phyloP scores from a whole-genome alignment of 1,140 invertebrate genomes.

The Zaprionus taronus region DNA sequence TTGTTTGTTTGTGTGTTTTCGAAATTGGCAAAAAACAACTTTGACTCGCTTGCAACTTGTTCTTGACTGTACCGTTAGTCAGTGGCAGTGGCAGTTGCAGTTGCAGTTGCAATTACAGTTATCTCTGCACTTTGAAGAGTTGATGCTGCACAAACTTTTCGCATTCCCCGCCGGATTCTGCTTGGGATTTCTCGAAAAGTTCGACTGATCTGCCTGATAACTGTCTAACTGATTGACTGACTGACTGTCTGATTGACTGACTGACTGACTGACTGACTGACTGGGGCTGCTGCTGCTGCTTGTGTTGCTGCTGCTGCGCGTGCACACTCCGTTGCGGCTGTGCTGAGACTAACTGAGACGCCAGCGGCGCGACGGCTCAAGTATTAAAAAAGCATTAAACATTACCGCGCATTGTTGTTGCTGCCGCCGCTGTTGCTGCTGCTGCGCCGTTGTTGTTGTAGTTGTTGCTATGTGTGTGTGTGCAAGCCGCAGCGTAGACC shows the following conservation, averaged over 20 bases:
- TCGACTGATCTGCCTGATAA: constrained; percentile 23
- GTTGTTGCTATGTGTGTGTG: constrained; percentile 3
- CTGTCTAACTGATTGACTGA: constrained; percentile 23
- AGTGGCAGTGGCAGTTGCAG: constrained; percentile 6
- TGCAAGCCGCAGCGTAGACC: constrained; percentile 31
- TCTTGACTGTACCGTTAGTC: constrained; percentile 31
- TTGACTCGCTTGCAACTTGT: constrained; percentile 40
- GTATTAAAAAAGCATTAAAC: constrained; percentile 84
- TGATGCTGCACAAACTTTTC: constrained; percentile 42
- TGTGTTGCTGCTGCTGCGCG: constrained; percentile 68
- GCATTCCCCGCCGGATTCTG: constrained; percentile 32
- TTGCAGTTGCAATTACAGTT: constrained; percentile 13
- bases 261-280: constrained; percentile 16
- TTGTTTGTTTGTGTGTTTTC: constrained; percentile 33
- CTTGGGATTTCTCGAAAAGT: constrained; percentile 48
- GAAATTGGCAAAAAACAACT: constrained; percentile 32
- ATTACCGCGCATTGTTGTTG: constrained; percentile 59
- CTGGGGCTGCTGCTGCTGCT: constrained; percentile 22
- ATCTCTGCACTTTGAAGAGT: constrained; percentile 33
- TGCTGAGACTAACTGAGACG: constrained; percentile 81
- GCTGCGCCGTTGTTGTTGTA: constrained; percentile 19
- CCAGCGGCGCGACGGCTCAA: constrained; percentile 78
- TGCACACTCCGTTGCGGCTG: constrained; percentile 84
- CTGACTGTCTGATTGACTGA: constrained; percentile 20
- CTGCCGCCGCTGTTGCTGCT: constrained; percentile 31